phyloP scores from a whole-genome alignment of 2,888 invertebrate genomes.

The Drosophila kokeensis region DNA sequence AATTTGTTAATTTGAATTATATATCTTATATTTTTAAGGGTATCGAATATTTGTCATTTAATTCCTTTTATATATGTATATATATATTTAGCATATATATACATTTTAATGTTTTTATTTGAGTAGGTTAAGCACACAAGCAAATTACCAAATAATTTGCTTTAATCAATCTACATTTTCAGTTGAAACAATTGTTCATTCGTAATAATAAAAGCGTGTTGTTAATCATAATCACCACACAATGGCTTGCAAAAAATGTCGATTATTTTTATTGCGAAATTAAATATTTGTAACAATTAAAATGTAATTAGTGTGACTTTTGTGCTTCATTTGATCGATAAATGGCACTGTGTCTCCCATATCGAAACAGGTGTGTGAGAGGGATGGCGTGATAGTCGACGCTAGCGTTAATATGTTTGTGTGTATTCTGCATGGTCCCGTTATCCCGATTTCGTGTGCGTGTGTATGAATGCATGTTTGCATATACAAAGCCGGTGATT shows the following conservation, averaged over 20 bases:
- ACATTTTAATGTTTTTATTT: not conserved
- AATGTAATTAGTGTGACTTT: not conserved
- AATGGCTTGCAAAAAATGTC: not conserved
- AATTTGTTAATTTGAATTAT: not conserved
- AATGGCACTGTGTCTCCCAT: not conserved
- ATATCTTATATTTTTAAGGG: not conserved
- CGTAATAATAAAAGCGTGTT: not conserved
- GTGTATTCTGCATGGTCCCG: not conserved
- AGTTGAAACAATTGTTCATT: not conserved
- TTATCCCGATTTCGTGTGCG: not conserved
- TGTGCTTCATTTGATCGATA: not conserved
- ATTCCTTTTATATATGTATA: not conserved
- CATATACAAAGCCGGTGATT: too few species aligned
- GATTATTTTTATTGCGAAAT: not conserved
- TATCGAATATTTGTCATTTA: not conserved
- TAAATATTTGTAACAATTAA: not conserved
- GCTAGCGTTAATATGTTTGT: not conserved
- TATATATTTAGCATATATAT: too few species aligned
- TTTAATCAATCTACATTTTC: not conserved
- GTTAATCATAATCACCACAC: not conserved
- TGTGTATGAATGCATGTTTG: not conserved
- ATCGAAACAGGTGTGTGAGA: not conserved
- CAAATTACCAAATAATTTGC: slow-evolving; percentile 6
- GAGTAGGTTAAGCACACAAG: not conserved
- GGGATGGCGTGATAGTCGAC: not conserved